phyloP scores from a whole-genome alignment of 2,113 vertebrate genomes.

The Ceratotherium simum region DNA sequence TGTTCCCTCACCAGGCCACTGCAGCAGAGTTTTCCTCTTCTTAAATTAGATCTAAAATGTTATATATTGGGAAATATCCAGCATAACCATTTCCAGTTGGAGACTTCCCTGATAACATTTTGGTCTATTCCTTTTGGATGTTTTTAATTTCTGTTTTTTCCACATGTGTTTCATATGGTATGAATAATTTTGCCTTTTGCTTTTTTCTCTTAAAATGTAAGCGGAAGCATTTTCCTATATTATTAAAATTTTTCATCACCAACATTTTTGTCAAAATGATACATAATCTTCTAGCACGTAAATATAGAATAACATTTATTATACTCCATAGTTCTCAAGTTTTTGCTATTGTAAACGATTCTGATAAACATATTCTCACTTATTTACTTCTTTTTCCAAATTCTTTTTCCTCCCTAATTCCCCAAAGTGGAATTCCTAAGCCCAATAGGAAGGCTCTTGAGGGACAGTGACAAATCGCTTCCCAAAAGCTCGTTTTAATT shows the following conservation, averaged over 20 bases:
- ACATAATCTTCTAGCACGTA: background rate
- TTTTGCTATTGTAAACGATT: background rate
- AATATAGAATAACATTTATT: background rate
- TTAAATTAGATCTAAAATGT: background rate
- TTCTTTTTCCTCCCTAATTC: background rate
- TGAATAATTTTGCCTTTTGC: background rate
- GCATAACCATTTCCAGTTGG: background rate
- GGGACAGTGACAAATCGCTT: background rate
- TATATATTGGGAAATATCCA: background rate
- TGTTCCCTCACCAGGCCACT: rapidly evolving
- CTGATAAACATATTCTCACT: background rate
- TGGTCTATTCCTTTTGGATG: background rate
- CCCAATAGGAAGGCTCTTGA: background rate
- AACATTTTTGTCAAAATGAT: background rate
- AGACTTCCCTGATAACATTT: background rate
- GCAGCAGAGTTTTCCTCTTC: background rate
- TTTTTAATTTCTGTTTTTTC: background rate
- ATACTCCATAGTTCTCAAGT: background rate
- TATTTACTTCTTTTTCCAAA: background rate
- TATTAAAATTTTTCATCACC: background rate
- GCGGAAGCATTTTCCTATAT: background rate
- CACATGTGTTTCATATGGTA: background rate
- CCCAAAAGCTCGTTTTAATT: background rate
- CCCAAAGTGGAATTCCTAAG: background rate
- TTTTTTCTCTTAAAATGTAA: background rate